Percentiles rank a stretch among this genome's conserved stretches.
Conservation (phyloP, 2,113 vertebrate species). For the Todiramphus chloris region DNA sequence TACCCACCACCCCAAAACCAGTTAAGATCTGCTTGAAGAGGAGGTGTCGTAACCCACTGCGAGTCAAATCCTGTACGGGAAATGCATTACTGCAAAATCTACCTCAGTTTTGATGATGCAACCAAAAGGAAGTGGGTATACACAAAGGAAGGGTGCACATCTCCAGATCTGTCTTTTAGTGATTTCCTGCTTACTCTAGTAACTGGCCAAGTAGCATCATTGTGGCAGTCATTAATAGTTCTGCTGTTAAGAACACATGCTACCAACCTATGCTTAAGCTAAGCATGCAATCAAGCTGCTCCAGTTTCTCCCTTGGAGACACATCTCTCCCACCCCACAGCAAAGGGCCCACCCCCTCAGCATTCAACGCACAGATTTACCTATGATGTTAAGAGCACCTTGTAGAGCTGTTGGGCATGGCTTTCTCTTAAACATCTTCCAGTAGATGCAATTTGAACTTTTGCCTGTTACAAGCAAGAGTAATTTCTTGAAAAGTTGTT, state of each 20-base stretch:
- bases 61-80: not conserved
- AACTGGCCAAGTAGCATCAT: not conserved
- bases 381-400: too few species aligned
- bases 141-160: fast-evolving
- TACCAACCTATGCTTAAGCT: not conserved
- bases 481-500: not conserved
- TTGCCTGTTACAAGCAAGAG: not conserved
- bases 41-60: not conserved
- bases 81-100: not conserved
- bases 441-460: not conserved
- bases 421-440: not conserved
- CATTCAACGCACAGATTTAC: fast-evolving
- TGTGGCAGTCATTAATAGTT: not conserved
- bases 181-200: fast-evolving
- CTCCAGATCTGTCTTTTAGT: not conserved
- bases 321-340: not conserved
- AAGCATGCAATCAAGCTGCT: fast-evolving
- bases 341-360: not conserved
- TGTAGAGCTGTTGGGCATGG: too few species aligned
- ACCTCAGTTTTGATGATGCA: not conserved
- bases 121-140: not conserved
- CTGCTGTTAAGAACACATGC: not conserved
- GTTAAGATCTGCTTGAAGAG: not conserved
- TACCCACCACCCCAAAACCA: fast-evolving
- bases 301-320: not conserved